Percentiles rank a stretch among this genome's conserved stretches.
Conservation (phyloP, 2,113 vertebrate genomes). For the Megaceryle maxima region DNA sequence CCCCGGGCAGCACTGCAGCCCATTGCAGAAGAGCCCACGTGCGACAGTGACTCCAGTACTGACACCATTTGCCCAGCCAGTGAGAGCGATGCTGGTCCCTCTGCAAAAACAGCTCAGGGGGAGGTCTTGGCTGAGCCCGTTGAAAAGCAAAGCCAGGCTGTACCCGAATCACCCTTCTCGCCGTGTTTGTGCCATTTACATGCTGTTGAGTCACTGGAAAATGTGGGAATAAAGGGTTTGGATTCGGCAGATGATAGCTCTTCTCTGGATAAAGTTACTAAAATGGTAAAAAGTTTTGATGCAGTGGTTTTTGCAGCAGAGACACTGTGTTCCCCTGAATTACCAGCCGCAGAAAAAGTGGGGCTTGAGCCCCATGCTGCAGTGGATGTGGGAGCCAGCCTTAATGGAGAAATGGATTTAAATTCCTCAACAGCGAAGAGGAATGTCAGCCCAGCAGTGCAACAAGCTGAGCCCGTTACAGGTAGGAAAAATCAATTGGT, state of each 20-base stretch:
- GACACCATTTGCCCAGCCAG: not conserved
- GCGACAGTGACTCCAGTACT: conserved; percentile 37
- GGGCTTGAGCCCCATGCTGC: not conserved
- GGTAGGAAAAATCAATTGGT: conserved; percentile 57
- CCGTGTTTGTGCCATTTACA: not conserved
- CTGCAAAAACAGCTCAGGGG: not conserved
- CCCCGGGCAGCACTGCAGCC: conserved; percentile 8
- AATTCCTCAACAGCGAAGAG: not conserved
- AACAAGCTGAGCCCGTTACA: not conserved
- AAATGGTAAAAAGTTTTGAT: conserved; percentile 31
- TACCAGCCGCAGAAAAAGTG: not conserved
- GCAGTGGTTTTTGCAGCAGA: not conserved
- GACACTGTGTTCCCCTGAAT: not conserved
- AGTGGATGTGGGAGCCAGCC: not conserved
- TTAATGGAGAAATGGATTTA: not conserved
- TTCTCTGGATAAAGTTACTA: conserved; percentile 50
- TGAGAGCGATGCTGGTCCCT: not conserved
- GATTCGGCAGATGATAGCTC: not conserved
- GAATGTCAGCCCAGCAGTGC: not conserved
- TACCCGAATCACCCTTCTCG: not conserved
- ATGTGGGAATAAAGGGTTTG: not conserved
- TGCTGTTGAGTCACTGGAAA: not conserved
- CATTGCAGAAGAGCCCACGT: conserved; percentile 31
- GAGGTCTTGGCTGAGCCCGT: not conserved
- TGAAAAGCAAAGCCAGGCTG: not conserved